Base-by-base conservation (phyloP, 2,888 invertebrate genomes). In the Drosophila antonietae region DNA sequence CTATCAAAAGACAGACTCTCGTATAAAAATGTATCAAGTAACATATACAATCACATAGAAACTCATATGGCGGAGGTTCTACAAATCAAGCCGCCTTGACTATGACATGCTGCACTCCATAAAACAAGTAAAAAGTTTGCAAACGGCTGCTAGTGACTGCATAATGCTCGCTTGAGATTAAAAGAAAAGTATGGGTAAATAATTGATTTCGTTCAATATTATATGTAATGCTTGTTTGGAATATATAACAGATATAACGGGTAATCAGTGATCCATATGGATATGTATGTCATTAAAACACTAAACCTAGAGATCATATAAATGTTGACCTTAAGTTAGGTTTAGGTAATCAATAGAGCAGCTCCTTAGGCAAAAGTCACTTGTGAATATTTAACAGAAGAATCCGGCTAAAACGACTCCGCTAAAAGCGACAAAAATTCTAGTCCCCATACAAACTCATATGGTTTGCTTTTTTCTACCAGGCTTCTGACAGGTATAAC, bases 1-100 rank as follows among this genome's bases (percentile, higher is more conserved):
- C 37, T 75, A 65, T 65, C 64, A 74, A 53, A 64, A 74, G 57
- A 10, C 56, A 74, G 57, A 10, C 56, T 23, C 31, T 58, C 31
- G 20, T 46, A 64, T 31, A 59, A 12, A 35, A 60, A 14, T 44
- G 31, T 52, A 52, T 65, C 23, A 58, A 58, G 28, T 23, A n/a
- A 52, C 62, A 39, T 5, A 6, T 53, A 28, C 43, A 23, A 65
- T 59, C 55, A 43, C 43, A 70, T 28, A 28, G 43, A 70, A 52
- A 51, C 15, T 67, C 57, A 59, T 73, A 66, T 67, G 51, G 53
- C 43, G 39, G 23, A 44, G 49, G 49, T 60, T 68, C 63, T 60
- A 55, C 20, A 59, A 49, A 55, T 68, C 61, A 44, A 58, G 15
- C 56, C 52, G 65, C 46, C 52, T 37, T 64, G 56, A 63, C 55